These are phyloP conservation scores for Mellilla xanthometata DNA, from an alignment of 2,888 invertebrate species.

Conservation along the genomic window DNA sequence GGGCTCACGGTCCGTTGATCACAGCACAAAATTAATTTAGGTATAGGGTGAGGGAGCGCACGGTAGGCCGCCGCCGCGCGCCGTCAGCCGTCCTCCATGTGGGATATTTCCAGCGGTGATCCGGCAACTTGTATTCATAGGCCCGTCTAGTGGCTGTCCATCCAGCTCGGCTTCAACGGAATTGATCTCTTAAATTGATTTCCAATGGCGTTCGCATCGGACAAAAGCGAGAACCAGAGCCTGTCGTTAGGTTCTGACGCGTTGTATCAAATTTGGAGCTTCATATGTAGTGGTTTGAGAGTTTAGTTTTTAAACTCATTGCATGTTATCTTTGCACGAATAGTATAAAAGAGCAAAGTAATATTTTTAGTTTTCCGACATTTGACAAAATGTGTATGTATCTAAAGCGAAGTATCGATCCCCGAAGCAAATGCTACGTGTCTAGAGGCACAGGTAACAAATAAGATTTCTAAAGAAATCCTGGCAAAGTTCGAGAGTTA, in stretches of 20 bases:
- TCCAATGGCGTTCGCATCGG: conserved; percentile 47
- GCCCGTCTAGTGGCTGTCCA: conserved; percentile 47
- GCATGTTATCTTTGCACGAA: too few species aligned
- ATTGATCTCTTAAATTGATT: conserved; percentile 68
- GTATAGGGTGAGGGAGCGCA: conserved; percentile 33
- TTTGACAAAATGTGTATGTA: too few species aligned
- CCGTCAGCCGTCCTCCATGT: not conserved
- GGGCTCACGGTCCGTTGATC: conserved; percentile 64
- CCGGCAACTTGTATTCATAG: conserved; percentile 60
- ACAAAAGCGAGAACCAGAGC: conserved; percentile 38
- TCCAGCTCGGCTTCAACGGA: conserved; percentile 42
- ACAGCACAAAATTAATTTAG: conserved; percentile 74
- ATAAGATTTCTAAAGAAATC: too few species aligned
- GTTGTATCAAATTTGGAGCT: not conserved
- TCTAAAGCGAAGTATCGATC: too few species aligned
- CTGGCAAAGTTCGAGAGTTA: not conserved
- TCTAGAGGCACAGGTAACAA: too few species aligned
- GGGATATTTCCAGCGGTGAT: conserved; percentile 45
- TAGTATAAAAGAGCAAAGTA: too few species aligned
- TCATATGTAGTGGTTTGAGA: not conserved
- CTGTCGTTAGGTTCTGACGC: not conserved
- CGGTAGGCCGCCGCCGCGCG: not conserved
- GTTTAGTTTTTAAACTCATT: not conserved
- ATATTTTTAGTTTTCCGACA: too few species aligned
- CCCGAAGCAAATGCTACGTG: too few species aligned